These are phyloP conservation scores for Tachuris rubrigastra DNA, from an alignment of 2,113 vertebrate species.

Conservation along the genomic window DNA sequence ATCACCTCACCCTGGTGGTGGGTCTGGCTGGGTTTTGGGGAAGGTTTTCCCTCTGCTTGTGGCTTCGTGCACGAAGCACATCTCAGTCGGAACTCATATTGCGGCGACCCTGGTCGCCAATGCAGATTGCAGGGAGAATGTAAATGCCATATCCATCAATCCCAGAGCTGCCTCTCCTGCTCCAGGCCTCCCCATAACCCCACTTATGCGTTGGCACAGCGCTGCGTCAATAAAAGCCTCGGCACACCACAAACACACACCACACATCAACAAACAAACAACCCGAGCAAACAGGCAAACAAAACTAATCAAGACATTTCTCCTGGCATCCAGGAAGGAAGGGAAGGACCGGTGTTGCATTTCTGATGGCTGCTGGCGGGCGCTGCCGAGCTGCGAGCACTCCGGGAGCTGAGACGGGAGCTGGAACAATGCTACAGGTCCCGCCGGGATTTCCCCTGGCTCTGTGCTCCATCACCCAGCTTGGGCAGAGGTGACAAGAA, in stretches of 20 bases:
- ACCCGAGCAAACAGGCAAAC: neutral
- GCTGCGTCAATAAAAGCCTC: constrained; percentile 11
- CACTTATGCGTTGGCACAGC: neutral
- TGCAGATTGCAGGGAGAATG: neutral
- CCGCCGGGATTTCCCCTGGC: neutral
- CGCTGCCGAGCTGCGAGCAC: accelerated
- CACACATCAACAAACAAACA: neutral
- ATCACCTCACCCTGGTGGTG: neutral
- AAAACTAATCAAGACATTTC: neutral
- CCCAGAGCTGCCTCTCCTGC: neutral
- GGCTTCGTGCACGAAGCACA: neutral
- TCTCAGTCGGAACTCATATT: neutral
- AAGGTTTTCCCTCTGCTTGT: neutral
- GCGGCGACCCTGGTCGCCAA: neutral
- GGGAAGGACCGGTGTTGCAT: neutral
- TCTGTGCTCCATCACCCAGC: neutral
- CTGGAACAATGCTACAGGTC: neutral
- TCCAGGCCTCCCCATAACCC: neutral
- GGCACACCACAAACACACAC: neutral
- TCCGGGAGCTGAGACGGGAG: accelerated
- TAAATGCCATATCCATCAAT: neutral
- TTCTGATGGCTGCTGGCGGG: neutral
- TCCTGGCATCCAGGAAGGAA: accelerated
- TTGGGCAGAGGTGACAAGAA: neutral
- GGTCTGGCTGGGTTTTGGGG: neutral